phyloP scores from a whole-genome alignment of 2,888 invertebrate species.

The Epinotia nisella region DNA sequence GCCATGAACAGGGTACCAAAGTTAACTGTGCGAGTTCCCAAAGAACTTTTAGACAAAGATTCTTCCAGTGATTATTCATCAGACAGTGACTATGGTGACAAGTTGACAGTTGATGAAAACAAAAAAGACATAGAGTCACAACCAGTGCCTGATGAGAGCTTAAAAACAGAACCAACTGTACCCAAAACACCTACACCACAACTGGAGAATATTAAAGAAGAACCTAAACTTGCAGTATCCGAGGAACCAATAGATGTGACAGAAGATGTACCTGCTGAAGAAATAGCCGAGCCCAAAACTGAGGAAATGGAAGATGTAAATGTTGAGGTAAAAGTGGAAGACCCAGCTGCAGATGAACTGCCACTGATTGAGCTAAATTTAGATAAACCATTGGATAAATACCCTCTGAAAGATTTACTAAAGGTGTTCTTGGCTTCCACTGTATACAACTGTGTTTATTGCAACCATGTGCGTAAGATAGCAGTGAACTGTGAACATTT shows the following conservation, averaged over 20 bases:
- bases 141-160: constrained; percentile 48
- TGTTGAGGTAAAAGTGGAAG: constrained; percentile 67
- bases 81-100: constrained; percentile 86
- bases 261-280: constrained; percentile 55
- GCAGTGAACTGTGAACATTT: constrained; percentile 93
- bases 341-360: constrained; percentile 81
- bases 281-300: constrained; percentile 65
- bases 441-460: constrained; percentile 90
- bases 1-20: constrained; percentile 87
- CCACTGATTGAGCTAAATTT: constrained; percentile 89
- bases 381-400: constrained; percentile 90
- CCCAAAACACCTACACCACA: constrained; percentile 47
- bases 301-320: constrained; percentile 63
- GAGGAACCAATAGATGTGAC: constrained; percentile 57
- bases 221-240: constrained; percentile 43
- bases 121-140: constrained; percentile 58
- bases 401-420: constrained; percentile 88
- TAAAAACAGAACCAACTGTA: constrained; percentile 46
- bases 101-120: constrained; percentile 84
- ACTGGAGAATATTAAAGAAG: constrained; percentile 47
- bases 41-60: constrained; percentile 83
- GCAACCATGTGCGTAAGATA: constrained; percentile 93
- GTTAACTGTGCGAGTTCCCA: constrained; percentile 87
- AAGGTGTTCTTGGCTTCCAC: constrained; percentile 90
- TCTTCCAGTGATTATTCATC: constrained; percentile 82